Base-by-base conservation (phyloP, 2,113 vertebrate species). In the Oophaga pumilio region DNA sequence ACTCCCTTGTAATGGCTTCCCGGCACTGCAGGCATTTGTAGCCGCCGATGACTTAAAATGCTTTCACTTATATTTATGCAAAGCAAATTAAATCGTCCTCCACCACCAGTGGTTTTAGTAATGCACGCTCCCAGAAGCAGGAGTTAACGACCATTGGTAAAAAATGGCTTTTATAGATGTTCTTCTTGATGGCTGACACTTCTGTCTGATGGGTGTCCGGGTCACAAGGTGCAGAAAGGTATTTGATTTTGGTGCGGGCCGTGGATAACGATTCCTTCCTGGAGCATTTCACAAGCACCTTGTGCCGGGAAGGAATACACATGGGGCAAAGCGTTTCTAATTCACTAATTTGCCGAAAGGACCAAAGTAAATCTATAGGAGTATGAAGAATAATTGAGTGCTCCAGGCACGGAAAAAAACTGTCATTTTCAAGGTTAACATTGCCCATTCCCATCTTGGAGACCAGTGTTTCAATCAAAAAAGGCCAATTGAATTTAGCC, bases 21-120 rank as follows among this genome's bases (percentile, higher is more conserved):
- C 17, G 13, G 49, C 85, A 56, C 43, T 85, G 57, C 84, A 49
- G 84, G 17, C 28, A 76, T 62, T 57, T 22, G 9, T 13, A 69
- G 76, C 76, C 53, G 8, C 52, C n/a, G 79, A 86, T 33, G 76
- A 80, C 76, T 86, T 86, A 86, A 83, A 86, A 86, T 86, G 76
- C 10, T 43, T 86, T 69, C 43, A 57, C 76, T 86, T 79, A n/a
- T 74, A 9, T 43, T 33, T 66, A 77, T 56, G 76, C 84, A 78
- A 74, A 50, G 10, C 18, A 20, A 56, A 68, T 68, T 57, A 79
- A 53, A 86, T 86, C 43, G 60, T 69, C 76, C 52, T 68, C 74
- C n/a, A 22, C 26, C 26, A 56, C 76, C 59, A 53, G 24, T 22
- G 6, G 10, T 50, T 26, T 43, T 26, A 83, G 52, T 85, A 77